Evolutionary conservation across 2,113 vertebrate genomes (phyloP).

Genomic region (Cairina moschata): DNA sequence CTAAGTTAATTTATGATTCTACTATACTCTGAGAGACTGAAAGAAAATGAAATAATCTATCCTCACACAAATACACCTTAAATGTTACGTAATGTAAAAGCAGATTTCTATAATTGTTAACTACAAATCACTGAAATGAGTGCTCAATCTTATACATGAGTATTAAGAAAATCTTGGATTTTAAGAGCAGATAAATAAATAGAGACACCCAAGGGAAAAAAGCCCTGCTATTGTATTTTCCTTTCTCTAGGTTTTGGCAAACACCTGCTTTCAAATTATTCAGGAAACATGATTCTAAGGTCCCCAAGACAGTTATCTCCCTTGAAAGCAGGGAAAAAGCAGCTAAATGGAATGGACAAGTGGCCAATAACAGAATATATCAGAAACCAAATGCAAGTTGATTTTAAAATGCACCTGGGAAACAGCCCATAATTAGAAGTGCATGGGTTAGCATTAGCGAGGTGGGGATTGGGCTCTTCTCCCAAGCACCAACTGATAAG

Average conservation of each 20-base stretch:
- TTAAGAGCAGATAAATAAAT: neutral
- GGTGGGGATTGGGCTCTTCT: too few species aligned
- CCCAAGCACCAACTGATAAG: too few species aligned
- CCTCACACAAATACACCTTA: neutral
- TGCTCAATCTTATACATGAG: neutral
- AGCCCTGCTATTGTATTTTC: neutral
- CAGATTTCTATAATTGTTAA: neutral
- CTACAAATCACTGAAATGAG: neutral
- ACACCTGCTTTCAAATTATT: neutral
- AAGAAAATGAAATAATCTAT: neutral
- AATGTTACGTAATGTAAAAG: neutral
- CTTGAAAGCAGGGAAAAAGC: conserved; percentile 7
- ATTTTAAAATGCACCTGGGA: neutral
- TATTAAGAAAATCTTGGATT: neutral
- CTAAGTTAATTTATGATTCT: neutral
- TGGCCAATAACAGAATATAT: conserved; percentile 1
- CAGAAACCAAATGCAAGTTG: neutral
- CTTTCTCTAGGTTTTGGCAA: neutral
- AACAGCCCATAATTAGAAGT: neutral
- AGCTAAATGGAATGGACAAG: conserved; percentile 24
- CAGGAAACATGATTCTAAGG: neutral
- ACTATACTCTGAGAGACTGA: neutral
- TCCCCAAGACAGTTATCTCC: neutral
- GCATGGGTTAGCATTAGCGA: neutral
- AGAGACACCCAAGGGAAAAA: neutral